Conservation (phyloP, 2,797 vertebrate species). For the Centroberyx gerrardi region DNA sequence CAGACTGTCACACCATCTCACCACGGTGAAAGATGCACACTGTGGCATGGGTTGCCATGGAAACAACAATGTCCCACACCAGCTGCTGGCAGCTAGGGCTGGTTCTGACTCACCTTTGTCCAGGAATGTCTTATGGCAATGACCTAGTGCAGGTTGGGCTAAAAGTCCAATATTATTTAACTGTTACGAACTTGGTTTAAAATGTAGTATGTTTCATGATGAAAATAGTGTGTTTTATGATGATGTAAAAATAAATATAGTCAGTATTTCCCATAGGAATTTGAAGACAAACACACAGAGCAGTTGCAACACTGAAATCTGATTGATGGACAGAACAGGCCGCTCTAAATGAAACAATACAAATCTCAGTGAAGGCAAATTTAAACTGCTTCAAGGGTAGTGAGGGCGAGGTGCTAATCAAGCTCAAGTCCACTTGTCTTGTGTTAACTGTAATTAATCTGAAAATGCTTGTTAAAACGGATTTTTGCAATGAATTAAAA, state of each 20-base stretch:
- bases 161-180: slow-evolving; percentile 23
- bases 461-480: slow-evolving; percentile 26
- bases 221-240: slow-evolving; percentile 34
- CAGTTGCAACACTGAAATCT: slow-evolving; percentile 29
- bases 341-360: slow-evolving; percentile 41
- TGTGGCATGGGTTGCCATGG: slow-evolving; percentile 55
- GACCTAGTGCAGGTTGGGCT: slow-evolving; percentile 13
- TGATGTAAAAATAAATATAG: background rate
- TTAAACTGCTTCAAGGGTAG: slow-evolving; percentile 25
- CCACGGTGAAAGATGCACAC: slow-evolving; percentile 2
- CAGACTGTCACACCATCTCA: background rate
- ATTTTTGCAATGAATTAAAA: slow-evolving; percentile 5
- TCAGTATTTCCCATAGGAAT: slow-evolving; percentile 37
- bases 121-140: background rate
- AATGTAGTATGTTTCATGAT: background rate
- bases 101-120: slow-evolving; percentile 30
- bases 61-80: slow-evolving; percentile 47
- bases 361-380: slow-evolving; percentile 21
- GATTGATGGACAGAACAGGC: slow-evolving; percentile 37
- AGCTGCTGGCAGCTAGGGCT: background rate
- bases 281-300: slow-evolving; percentile 40
- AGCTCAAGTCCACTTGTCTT: background rate
- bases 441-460: slow-evolving; percentile 41
- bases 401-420: slow-evolving; percentile 13
- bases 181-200: slow-evolving; percentile 12